Conservation (phyloP, 2,888 invertebrate species). For the Eucriotettix oculatus region DNA sequence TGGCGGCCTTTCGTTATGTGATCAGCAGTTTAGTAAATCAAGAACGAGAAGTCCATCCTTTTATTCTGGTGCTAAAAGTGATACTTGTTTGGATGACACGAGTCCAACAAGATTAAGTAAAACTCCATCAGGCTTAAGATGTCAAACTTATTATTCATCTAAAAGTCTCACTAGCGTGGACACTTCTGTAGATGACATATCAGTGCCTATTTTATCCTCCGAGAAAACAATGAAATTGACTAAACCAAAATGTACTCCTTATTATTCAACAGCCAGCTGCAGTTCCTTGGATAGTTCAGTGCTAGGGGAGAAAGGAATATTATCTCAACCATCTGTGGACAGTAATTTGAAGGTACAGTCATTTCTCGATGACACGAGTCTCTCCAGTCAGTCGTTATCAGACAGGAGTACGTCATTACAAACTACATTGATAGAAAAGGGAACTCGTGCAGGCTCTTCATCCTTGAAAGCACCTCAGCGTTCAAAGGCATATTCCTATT, state of each 20-base stretch:
- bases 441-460: not conserved
- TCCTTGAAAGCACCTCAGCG: constrained; percentile 4
- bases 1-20: constrained; percentile 57
- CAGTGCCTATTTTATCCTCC: constrained; percentile 17
- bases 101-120: constrained; percentile 6
- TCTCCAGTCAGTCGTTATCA: not conserved
- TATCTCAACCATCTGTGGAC: not conserved
- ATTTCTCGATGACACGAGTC: constrained; percentile 1
- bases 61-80: constrained; percentile 11
- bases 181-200: constrained; percentile 3
- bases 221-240: constrained; percentile 26
- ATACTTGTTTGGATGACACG: constrained; percentile 11
- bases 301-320: not conserved
- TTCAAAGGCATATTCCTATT: constrained; percentile 20
- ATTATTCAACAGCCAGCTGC: constrained; percentile 34
- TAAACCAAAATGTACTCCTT: constrained; percentile 44
- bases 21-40: constrained; percentile 54
- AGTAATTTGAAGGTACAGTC: not conserved
- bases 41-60: constrained; percentile 8
- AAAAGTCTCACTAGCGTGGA: constrained; percentile 10
- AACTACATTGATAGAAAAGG: not conserved
- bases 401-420: not conserved
- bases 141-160: constrained; percentile 5
- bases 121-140: constrained; percentile 1
- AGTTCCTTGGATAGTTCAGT: not conserved